A percentile compares a stretch with the other conserved stretches of the same genome.
These are phyloP conservation scores for Dilophus febrilis DNA, from an alignment of 2,888 invertebrate species.

Conservation along the genomic window DNA sequence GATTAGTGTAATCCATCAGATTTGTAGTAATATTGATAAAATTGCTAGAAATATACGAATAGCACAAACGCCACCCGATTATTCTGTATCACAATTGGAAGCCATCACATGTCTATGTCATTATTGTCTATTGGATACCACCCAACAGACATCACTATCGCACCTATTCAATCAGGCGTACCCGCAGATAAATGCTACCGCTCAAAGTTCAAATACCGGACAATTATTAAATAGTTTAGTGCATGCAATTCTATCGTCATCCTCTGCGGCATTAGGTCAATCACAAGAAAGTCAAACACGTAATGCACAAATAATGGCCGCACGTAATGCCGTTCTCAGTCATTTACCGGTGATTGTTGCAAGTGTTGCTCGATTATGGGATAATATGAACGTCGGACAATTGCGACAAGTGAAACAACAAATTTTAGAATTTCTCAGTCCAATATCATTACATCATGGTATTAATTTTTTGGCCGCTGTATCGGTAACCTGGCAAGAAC, in stretches of 20 bases:
- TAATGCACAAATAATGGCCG: slow-evolving; percentile 31
- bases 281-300: slow-evolving; percentile 18
- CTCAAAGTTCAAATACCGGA: slow-evolving; percentile 40
- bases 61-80: slow-evolving; percentile 46
- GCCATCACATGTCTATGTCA: slow-evolving; percentile 62
- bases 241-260: slow-evolving; percentile 58
- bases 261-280: too few relatives aligned
- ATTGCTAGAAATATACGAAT: slow-evolving; percentile 30
- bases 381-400: slow-evolving; percentile 38
- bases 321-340: slow-evolving; percentile 56
- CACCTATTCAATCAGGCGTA: slow-evolving; percentile 38
- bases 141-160: slow-evolving; percentile 37
- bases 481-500: slow-evolving; percentile 72
- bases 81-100: slow-evolving; percentile 59
- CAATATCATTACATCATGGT: slow-evolving; percentile 68
- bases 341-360: slow-evolving; percentile 67
- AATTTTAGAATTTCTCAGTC: slow-evolving; percentile 65
- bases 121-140: slow-evolving; percentile 54
- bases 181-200: slow-evolving; percentile 34
- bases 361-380: slow-evolving; percentile 64
- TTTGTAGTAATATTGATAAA: slow-evolving; percentile 37
- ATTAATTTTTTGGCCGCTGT: slow-evolving; percentile 65
- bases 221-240: slow-evolving; percentile 67
- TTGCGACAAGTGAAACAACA: slow-evolving; percentile 45
- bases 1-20: slow-evolving; percentile 59